Conservation (phyloP, 1,140 invertebrate species). For the Aphelenchoides avenae region DNA sequence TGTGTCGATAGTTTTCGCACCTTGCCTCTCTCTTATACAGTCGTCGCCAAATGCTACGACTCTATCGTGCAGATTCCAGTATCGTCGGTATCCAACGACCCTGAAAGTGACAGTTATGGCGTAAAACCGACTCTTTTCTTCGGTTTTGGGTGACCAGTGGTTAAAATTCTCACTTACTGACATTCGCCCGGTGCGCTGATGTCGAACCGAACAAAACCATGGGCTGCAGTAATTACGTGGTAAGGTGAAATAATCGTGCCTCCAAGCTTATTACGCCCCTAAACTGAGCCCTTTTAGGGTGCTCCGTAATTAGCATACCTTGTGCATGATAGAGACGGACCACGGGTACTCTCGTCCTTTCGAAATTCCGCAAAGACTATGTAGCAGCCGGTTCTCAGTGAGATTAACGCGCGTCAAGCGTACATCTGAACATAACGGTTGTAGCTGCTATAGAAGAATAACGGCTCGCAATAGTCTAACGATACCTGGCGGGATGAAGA, state of each 20-base stretch:
- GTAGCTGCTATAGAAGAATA: too few relatives aligned
- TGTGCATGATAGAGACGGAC: constrained; percentile 18
- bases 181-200: constrained; percentile 1
- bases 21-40: constrained; percentile 18
- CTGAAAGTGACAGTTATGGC: not conserved
- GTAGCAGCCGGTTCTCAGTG: too few relatives aligned
- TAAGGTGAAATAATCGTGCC: constrained; percentile 22
- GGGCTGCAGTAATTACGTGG: constrained; percentile 25
- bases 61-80: constrained; percentile 1
- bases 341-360: constrained; percentile 19
- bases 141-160: too few relatives aligned
- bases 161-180: constrained; percentile 14
- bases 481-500: too few relatives aligned
- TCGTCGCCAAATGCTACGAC: constrained; percentile 26
- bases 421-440: too few relatives aligned
- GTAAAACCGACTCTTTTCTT: too few relatives aligned
- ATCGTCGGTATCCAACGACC: constrained; percentile 14
- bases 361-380: too few relatives aligned
- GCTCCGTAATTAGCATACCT: not conserved
- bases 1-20: not conserved
- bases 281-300: not conserved
- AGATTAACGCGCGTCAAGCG: too few relatives aligned
- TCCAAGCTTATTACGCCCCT: constrained; percentile 21
- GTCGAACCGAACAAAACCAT: constrained; percentile 25
- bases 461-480: too few relatives aligned